Percentiles rank a stretch among this genome's conserved stretches.
Evolutionary conservation across 2,797 vertebrate species (phyloP).

Genomic region (Sternarchorhynchus goeldii): DNA sequence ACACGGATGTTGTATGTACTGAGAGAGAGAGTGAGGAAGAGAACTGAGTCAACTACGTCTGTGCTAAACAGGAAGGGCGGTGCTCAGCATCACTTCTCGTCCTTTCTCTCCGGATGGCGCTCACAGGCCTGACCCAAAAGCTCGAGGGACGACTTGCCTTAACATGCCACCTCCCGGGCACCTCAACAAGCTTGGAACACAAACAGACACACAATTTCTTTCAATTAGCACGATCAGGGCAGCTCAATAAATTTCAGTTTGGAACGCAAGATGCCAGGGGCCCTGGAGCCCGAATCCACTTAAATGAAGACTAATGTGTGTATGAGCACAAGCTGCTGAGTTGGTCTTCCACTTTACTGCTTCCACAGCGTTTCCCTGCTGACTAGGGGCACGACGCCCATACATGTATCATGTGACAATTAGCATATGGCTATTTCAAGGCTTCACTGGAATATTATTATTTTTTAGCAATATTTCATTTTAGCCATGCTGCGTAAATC

Average conservation of each 20-base stretch:
- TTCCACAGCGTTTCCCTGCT: constrained; percentile 56
- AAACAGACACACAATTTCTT: constrained; percentile 85
- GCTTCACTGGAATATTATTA: constrained; percentile 70
- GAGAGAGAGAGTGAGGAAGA: too few relatives aligned
- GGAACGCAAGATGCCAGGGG: constrained; percentile 71
- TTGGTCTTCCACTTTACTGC: constrained; percentile 66
- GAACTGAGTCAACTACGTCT: too few relatives aligned
- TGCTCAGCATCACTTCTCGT: neutral
- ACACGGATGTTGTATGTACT: too few relatives aligned
- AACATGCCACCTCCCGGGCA: constrained; percentile 44
- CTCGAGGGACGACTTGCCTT: constrained; percentile 11
- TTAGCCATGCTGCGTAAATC: constrained; percentile 63
- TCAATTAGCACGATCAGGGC: constrained; percentile 78
- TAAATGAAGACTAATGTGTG: constrained; percentile 84
- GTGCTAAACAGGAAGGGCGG: too few relatives aligned
- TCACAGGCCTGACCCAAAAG: constrained; percentile 13
- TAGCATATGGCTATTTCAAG: constrained; percentile 69
- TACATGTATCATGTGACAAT: neutral
- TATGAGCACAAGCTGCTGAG: constrained; percentile 72
- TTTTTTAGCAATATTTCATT: constrained; percentile 70
- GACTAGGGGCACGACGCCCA: constrained; percentile 63
- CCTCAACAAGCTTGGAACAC: constrained; percentile 67
- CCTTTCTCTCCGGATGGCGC: constrained; percentile 29
- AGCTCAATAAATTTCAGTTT: constrained; percentile 82
- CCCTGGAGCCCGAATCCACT: constrained; percentile 74